A percentile compares a stretch with the other conserved stretches of the same genome.
Evolutionary conservation across 2,113 vertebrate species (phyloP).

Genomic region (Catharus bicknelli): DNA sequence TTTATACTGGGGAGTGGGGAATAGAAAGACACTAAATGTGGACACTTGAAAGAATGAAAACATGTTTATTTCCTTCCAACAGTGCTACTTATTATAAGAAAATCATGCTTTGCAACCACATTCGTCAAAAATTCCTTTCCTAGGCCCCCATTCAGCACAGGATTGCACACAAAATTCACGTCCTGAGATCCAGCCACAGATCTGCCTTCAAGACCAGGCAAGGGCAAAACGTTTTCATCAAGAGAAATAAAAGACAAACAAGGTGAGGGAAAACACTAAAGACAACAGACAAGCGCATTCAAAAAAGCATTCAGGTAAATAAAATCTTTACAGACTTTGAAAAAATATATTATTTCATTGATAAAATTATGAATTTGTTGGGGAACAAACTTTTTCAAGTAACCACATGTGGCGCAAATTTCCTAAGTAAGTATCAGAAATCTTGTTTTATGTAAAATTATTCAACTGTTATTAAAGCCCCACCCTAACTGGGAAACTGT

Average conservation of each 20-base stretch:
- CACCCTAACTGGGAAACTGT: background rate
- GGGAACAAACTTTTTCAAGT: background rate
- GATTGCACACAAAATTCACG: background rate
- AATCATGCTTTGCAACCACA: background rate
- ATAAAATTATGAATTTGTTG: background rate
- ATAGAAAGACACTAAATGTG: background rate
- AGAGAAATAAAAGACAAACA: background rate
- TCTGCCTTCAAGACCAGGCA: background rate
- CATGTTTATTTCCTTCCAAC: background rate
- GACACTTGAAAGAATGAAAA: background rate
- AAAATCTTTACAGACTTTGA: background rate
- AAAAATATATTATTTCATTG: background rate
- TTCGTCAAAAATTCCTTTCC: background rate
- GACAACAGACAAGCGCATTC: background rate
- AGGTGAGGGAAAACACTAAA: background rate
- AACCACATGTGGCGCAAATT: background rate
- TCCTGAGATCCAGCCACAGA: background rate
- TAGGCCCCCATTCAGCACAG: rapidly evolving
- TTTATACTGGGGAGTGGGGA: no score
- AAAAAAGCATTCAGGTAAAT: background rate
- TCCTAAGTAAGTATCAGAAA: background rate
- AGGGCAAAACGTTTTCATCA: background rate
- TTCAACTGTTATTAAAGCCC: background rate
- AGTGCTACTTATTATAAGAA: background rate
- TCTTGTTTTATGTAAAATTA: background rate